Evolutionary conservation across 2,888 invertebrate genomes (phyloP), one percentile per base, ranked within the genome.

Genomic region (Conus canariensis): DNA sequence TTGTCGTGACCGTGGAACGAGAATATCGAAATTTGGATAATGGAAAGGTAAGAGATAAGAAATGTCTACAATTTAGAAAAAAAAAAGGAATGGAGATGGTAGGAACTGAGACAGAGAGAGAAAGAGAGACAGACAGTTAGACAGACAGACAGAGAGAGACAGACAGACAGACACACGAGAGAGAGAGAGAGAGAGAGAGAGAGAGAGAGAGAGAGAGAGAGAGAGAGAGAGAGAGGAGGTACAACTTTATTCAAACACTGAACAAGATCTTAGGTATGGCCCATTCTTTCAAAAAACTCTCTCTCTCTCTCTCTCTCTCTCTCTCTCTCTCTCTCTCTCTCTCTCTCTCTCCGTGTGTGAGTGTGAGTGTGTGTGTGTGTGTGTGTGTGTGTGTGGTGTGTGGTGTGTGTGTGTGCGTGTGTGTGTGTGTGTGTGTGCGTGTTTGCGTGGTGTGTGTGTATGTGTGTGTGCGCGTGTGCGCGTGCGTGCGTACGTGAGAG

Each of bases 331-430:
- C 45, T 80, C 30, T 74, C 6, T 74, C 6, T 74, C 1, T 74
- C n/a, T 74, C 4, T 74, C n/a, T 74, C 6, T 74, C 6, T 74
- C 19, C 7, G 74, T 74, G 74, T 74, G 74, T 74, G 74, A 12
- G 74, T 74, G 74, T n/a, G 74, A 12, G 74, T n/a, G 74, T 74
- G 74, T n/a, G 74, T 74, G 74, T n/a, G 74, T 74, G 74, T n/a
- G 74, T 74, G 74, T n/a, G 74, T 74, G 74, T n/a, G 74, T 74
- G 74, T n/a, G 74, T 74, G 74, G 1, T 5, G 0, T 5, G 4
- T 5, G 0, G 74, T 74, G 60, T 12, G 60, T 60, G 60, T 12
- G 60, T 60, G 60, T 12, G 74, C 7, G 74, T 74, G 74, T n/a
- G 74, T 19, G 74, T 19, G 74, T 74, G 74, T 74, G 74, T 74